Percentiles rank a stretch among this genome's conserved stretches.
These are phyloP conservation scores for Scaptomyza graminum DNA, from an alignment of 1,140 invertebrate genomes.

Conservation along the genomic window DNA sequence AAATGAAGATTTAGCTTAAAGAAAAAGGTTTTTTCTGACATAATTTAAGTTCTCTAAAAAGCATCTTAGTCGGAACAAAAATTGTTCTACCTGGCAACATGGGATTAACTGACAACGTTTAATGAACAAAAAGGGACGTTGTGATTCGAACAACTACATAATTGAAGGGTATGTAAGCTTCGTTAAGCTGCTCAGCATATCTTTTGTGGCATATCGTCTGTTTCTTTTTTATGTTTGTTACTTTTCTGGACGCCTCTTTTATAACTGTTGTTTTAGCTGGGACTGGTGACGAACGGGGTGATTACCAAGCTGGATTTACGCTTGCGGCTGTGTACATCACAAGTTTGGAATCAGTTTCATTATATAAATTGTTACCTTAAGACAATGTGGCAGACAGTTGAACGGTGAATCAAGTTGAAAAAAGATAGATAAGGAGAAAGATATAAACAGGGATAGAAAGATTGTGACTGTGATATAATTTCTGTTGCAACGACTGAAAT, in stretches of 20 bases:
- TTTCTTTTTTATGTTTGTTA: constrained; percentile 26
- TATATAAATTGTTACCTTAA: constrained; percentile 82
- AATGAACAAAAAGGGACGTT: too few species aligned
- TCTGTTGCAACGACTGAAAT: constrained; percentile 40
- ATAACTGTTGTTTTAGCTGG: constrained; percentile 68
- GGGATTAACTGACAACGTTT: too few species aligned
- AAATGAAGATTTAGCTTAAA: too few species aligned
- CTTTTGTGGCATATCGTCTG: constrained; percentile 14
- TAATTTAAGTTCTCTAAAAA: too few species aligned
- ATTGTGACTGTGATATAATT: constrained; percentile 48
- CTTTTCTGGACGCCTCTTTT: constrained; percentile 54
- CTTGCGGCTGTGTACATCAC: constrained; percentile 51
- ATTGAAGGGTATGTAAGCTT: constrained; percentile 14
- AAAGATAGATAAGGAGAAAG: constrained; percentile 1
- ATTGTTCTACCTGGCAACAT: too few species aligned
- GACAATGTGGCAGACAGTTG: constrained; percentile 72
- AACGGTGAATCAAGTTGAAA: constrained; percentile 14
- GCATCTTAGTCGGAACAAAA: too few species aligned
- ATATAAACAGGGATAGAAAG: neutral
- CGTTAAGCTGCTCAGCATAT: neutral
- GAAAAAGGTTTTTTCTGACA: too few species aligned
- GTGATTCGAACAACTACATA: too few species aligned
- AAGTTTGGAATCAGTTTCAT: constrained; percentile 81
- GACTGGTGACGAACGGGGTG: constrained; percentile 25
- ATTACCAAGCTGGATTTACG: constrained; percentile 43